These are phyloP conservation scores for Xestia sexstrigata DNA, from an alignment of 2,888 invertebrate genomes.

Conservation along the genomic window DNA sequence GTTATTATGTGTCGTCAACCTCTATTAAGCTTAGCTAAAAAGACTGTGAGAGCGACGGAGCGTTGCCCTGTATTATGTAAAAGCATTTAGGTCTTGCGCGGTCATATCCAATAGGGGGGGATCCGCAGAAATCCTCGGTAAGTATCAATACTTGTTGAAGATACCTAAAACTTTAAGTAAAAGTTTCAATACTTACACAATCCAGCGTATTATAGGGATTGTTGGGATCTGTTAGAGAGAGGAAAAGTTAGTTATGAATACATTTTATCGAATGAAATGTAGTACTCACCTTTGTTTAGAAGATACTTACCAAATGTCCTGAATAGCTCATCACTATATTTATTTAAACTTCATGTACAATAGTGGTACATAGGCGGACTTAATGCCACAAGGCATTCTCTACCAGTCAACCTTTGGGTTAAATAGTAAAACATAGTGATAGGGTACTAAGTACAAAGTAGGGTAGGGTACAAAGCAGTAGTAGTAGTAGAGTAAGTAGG, in stretches of 20 bases:
- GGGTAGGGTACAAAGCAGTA: too few species aligned
- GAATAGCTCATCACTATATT: background rate
- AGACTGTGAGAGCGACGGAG: constrained; percentile 27
- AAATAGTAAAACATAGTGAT: too few species aligned
- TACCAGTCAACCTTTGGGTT: too few species aligned
- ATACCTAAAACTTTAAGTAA: constrained; percentile 26
- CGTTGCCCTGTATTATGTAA: constrained; percentile 16
- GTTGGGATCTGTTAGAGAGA: constrained; percentile 13
- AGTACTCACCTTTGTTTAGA: background rate
- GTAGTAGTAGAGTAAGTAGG: too few species aligned
- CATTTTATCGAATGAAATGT: constrained; percentile 10
- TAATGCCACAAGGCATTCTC: too few species aligned
- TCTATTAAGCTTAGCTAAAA: constrained; percentile 59
- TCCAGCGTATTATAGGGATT: constrained; percentile 32
- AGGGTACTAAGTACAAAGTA: too few species aligned
- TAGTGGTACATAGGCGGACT: too few species aligned
- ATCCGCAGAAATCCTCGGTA: constrained; percentile 15
- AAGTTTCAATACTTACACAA: constrained; percentile 43
- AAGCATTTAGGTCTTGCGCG: constrained; percentile 15
- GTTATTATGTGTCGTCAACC: constrained; percentile 69
- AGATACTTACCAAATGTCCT: background rate
- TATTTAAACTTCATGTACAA: too few species aligned
- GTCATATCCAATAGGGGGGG: constrained; percentile 3
- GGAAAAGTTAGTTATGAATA: constrained; percentile 27
- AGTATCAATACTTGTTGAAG: constrained; percentile 27